Percentiles rank a stretch among this genome's conserved stretches.
Conservation (phyloP, 2,888 invertebrate species). For the Acanthoscelides obtectus region DNA sequence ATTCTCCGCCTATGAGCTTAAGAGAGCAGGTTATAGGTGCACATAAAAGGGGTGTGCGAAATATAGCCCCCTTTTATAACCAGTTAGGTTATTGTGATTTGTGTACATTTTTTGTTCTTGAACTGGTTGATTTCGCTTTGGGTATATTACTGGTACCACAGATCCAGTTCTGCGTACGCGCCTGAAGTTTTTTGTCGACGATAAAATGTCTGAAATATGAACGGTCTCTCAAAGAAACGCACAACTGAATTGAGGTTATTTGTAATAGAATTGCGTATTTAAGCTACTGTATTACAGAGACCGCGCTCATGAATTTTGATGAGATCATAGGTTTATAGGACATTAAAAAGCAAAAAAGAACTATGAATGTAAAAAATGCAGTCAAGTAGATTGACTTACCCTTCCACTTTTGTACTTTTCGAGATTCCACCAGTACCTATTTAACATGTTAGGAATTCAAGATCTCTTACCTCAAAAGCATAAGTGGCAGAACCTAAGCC, state of each 20-base stretch:
- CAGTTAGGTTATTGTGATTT: constrained; percentile 26
- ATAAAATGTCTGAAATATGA: neutral
- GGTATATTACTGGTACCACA: constrained; percentile 5
- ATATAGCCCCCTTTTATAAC: constrained; percentile 28
- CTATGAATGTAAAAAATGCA: neutral
- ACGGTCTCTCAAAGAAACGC: neutral
- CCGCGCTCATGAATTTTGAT: neutral
- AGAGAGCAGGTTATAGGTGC: constrained; percentile 16
- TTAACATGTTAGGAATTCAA: too few species aligned
- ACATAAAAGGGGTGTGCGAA: constrained; percentile 17
- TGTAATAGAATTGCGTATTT: neutral
- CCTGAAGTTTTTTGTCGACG: neutral
- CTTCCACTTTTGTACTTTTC: too few species aligned
- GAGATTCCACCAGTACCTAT: too few species aligned
- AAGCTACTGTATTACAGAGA: neutral
- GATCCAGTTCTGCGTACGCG: neutral
- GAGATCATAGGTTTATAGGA: neutral
- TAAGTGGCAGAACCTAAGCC: too few species aligned
- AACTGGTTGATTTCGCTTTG: constrained; percentile 15
- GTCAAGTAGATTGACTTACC: too few species aligned
- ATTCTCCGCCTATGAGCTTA: neutral
- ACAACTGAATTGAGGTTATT: neutral
- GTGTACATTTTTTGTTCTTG: constrained; percentile 17
- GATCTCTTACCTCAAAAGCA: too few species aligned
- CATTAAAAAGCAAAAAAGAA: neutral